Evolutionary conservation across 2,797 vertebrate genomes (phyloP).

Genomic region (Nasua narica): DNA sequence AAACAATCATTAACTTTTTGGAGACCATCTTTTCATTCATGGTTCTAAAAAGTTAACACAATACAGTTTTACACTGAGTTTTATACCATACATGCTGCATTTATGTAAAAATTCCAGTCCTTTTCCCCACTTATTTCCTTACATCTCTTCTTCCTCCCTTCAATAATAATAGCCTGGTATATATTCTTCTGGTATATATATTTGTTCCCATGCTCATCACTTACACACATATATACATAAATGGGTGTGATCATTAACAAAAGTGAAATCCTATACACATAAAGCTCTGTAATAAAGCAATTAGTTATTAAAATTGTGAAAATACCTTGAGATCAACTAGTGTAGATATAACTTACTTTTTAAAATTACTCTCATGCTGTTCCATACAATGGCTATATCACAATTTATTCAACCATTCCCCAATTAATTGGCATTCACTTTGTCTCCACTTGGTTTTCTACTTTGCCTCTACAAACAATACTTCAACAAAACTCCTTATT

Average conservation of each 20-base stretch:
- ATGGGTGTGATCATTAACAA: neutral
- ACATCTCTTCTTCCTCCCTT: neutral
- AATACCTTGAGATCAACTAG: neutral
- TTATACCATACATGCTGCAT: neutral
- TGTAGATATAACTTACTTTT: neutral
- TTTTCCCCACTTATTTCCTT: neutral
- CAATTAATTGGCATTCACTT: neutral
- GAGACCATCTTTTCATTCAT: neutral
- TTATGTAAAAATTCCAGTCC: neutral
- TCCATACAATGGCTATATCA: neutral
- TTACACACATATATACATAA: neutral
- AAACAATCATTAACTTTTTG: neutral
- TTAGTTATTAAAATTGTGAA: neutral
- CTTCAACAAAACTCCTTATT: neutral
- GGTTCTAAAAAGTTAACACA: neutral
- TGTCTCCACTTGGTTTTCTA: slow-evolving; percentile 8
- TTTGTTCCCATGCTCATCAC: neutral
- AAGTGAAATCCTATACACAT: neutral
- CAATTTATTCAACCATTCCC: neutral
- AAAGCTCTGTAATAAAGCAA: neutral
- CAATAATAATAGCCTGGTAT: neutral
- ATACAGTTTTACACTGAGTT: neutral
- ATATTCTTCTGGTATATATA: neutral
- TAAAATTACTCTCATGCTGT: neutral
- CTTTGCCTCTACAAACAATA: neutral